Percentiles rank a stretch among this genome's conserved stretches.
Conservation (phyloP, 2,797 vertebrate genomes). For the Lepidocolaptes lacrymiger region DNA sequence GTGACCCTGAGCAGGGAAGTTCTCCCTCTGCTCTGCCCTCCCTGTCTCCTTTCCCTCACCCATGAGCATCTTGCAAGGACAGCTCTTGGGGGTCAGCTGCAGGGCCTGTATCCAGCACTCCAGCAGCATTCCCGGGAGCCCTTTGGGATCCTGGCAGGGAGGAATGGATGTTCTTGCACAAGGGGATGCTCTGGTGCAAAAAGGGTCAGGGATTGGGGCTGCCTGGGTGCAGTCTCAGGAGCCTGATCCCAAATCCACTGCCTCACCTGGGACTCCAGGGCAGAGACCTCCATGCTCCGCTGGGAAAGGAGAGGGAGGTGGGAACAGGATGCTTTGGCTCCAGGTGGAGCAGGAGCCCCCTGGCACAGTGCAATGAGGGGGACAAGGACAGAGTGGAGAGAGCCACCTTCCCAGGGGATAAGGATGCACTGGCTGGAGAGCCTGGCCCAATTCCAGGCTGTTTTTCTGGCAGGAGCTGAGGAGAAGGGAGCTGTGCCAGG, state of each 20-base stretch:
- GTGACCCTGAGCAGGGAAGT: not conserved
- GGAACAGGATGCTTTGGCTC: not conserved
- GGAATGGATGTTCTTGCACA: not conserved
- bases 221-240: too few relatives aligned
- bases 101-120: not conserved
- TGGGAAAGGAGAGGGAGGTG: not conserved
- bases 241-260: not conserved
- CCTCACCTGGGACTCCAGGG: fast-evolving
- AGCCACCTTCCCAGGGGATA: not conserved
- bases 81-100: not conserved
- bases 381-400: not conserved
- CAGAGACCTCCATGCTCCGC: not conserved
- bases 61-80: not conserved
- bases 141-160: not conserved
- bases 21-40: not conserved
- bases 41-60: not conserved
- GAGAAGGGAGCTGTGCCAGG: not conserved
- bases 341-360: not conserved
- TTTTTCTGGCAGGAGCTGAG: not conserved
- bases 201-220: not conserved
- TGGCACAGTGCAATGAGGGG: fast-evolving
- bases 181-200: not conserved
- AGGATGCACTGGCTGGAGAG: not conserved
- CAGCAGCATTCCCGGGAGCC: not conserved
- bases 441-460: not conserved